phyloP scores from a whole-genome alignment of 2,888 invertebrate genomes.

The Eristalis intricaria region DNA sequence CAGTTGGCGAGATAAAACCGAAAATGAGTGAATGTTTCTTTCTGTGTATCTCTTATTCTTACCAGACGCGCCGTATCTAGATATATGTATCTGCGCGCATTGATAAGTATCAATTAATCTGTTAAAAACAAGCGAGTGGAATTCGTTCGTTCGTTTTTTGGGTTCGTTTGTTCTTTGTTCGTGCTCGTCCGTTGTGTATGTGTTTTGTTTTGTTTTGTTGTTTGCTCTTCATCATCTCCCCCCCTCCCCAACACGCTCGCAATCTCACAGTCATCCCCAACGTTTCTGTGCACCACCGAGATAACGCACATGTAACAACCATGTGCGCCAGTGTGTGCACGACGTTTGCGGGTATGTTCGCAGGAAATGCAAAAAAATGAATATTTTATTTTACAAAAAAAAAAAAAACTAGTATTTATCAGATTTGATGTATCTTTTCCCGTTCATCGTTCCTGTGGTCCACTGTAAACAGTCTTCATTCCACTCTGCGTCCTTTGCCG shows the following conservation, averaged over 20 bases:
- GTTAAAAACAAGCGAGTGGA: constrained; percentile 67
- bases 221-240: background rate
- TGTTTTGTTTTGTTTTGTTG: constrained; percentile 8
- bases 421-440: constrained; percentile 38
- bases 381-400: background rate
- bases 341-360: background rate
- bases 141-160: constrained; percentile 34
- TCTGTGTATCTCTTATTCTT: constrained; percentile 58
- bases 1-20: constrained; percentile 59
- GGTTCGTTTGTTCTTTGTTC: constrained; percentile 60
- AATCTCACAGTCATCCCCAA: background rate
- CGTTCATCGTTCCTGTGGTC: constrained; percentile 13
- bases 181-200: constrained; percentile 32
- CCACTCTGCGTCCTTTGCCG: background rate
- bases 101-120: constrained; percentile 72
- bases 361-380: constrained; percentile 62
- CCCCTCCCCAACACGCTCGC: background rate
- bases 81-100: constrained; percentile 67
- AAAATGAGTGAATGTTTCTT: constrained; percentile 70
- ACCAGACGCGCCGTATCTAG: constrained; percentile 54
- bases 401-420: constrained; percentile 61
- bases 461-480: background rate
- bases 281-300: background rate
- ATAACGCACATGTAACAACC: constrained; percentile 11
- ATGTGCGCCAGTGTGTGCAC: background rate